Evolutionary conservation across 30 jellyfish, hydroid and myxozoan genomes (phyloP), one percentile per base, ranked within the genome.

Genomic region (Nemopilema nomurai): DNA sequence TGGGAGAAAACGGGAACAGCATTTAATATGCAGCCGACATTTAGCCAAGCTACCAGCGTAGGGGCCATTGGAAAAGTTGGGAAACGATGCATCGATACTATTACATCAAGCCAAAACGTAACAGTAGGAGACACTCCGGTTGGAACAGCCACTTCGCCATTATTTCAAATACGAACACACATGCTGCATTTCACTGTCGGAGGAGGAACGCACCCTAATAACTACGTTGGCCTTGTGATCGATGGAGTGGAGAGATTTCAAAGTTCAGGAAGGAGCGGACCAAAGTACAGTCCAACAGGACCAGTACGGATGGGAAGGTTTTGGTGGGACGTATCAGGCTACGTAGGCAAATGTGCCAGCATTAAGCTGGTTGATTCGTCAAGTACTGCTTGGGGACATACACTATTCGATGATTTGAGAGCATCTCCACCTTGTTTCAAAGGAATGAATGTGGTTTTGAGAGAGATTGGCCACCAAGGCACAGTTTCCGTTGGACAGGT

Each of bases 251-350:
- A 83, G 51, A 53, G 32, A 16, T 51, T 20, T 29, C 74, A 67
- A 0, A 20, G 79, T 19, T 27, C 79, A 7, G 92, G 92, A 1
- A 31, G 24, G 0, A 83, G 86, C 66, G 31, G 20, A 41, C 62
- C 4, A 18, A 26, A 64, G 28, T n/a, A 30, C 0, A 41, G 63
- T 0, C 25, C 80, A 19, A 41, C 67, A 21, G 81, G 49, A 63
- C 50, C 63, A 8, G 74, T 62, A 16, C 64, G 69, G 24, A 71
- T 66, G 73, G 69, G 90, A 29, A 68, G 90, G 31, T 69, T 18
- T 49, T 83, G 92, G 92, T 83, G 92, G 92, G 92, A 83, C 74
- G 86, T 71, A 22, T 70, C 73, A 17, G 80, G 20, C n/a, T 53
- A 83, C 49, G 30, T 32, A 51, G 33, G 64, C 66, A 83, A 62